These are phyloP conservation scores for Phyto melanocephala DNA, from an alignment of 2,888 invertebrate genomes.

Conservation along the genomic window DNA sequence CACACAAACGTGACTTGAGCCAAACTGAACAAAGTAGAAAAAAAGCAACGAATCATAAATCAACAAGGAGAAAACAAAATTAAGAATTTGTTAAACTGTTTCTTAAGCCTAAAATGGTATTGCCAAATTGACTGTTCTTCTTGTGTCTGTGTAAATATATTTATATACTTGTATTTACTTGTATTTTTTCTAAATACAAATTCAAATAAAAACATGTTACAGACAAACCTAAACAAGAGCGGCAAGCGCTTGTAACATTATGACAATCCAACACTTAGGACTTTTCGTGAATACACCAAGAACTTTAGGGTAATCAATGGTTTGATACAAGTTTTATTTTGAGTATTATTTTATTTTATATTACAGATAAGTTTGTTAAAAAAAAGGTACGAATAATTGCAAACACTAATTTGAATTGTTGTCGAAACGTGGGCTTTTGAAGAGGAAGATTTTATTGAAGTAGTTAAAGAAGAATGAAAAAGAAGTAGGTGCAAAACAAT, in stretches of 20 bases:
- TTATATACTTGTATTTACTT: too few relatives aligned
- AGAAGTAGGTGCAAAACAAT: slow-evolving; percentile 57
- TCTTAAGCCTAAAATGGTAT: slow-evolving; percentile 39
- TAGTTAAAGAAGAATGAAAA: not conserved
- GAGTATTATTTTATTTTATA: too few relatives aligned
- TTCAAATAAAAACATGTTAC: not conserved
- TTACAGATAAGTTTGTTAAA: not conserved
- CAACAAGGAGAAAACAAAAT: not conserved
- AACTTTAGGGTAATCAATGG: too few relatives aligned
- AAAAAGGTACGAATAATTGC: slow-evolving; percentile 3
- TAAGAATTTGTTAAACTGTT: slow-evolving; percentile 15
- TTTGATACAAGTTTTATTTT: too few relatives aligned
- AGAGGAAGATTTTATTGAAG: not conserved
- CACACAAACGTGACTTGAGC: slow-evolving; percentile 70
- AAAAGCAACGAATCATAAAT: not conserved
- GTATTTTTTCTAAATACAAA: too few relatives aligned
- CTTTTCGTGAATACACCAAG: too few relatives aligned
- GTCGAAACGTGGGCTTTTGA: slow-evolving; percentile 29
- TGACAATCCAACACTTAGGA: too few relatives aligned
- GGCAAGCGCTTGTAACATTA: too few relatives aligned
- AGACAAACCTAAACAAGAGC: too few relatives aligned
- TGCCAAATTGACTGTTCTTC: slow-evolving; percentile 30
- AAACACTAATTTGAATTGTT: slow-evolving; percentile 9
- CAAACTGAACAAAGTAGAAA: slow-evolving; percentile 26
- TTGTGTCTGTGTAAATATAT: not conserved